A percentile compares a stretch with the other conserved stretches of the same genome.
Conservation (phyloP, 1,140 invertebrate species). For the Armadillidium nasatum region DNA sequence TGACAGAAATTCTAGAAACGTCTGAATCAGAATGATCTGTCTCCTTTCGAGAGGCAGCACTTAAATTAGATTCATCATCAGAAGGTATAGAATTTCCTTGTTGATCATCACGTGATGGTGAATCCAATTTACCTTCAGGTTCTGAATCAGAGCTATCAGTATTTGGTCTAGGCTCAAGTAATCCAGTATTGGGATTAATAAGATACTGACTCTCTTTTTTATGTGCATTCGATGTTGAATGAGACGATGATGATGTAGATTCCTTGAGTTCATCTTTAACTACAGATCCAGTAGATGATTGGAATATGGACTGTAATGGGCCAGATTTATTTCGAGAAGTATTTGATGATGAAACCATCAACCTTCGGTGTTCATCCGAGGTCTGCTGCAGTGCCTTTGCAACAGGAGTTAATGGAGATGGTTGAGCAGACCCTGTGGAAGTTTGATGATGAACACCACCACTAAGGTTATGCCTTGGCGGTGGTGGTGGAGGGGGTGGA, state of each 20-base stretch:
- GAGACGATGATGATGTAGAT: neutral
- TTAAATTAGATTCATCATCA: conserved; percentile 47
- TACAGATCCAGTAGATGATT: neutral
- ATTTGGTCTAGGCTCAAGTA: conserved; percentile 71
- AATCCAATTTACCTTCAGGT: conserved; percentile 42
- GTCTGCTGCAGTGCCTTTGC: conserved; percentile 20
- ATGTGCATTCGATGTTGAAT: neutral
- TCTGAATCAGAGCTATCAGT: conserved; percentile 47
- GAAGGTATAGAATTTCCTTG: conserved; percentile 58
- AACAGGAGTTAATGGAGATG: conserved; percentile 32
- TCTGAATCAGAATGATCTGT: conserved; percentile 63
- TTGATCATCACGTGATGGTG: conserved; percentile 47
- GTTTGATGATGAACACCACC: conserved; percentile 41
- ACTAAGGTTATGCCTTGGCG: conserved; percentile 10
- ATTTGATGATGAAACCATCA: neutral
- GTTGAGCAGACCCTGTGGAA: conserved; percentile 38
- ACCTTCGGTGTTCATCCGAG: neutral
- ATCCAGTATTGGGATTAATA: conserved; percentile 80
- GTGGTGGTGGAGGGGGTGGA: conserved; percentile 29
- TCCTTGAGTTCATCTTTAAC: neutral
- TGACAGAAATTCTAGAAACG: conserved; percentile 56
- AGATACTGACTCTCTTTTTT: conserved; percentile 65
- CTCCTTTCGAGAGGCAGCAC: conserved; percentile 41
- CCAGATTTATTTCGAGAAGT: neutral
- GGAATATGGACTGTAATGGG: neutral